Evolutionary conservation across 2,797 vertebrate genomes (phyloP), one percentile per base, ranked within the genome.

Genomic region (Rhodeus uyekii): DNA sequence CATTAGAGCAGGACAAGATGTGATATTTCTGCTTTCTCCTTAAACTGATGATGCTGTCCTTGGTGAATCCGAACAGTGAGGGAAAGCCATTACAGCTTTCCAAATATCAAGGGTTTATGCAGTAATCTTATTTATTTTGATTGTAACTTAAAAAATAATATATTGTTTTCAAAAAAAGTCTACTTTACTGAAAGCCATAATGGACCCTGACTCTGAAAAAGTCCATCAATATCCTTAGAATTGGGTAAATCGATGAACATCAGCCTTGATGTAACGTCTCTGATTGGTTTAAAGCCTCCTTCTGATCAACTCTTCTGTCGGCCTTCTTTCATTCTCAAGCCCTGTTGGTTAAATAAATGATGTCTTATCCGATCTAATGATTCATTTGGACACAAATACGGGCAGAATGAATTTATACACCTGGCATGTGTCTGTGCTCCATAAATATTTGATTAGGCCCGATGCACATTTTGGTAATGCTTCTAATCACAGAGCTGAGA

Each of bases 361-460:
- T 63, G 61, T 38, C 38, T 58, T 29, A 16, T 63, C 60, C 48
- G 27, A 65, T 65, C 42, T 10, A 77, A 48, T 53, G 5, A 39
- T 55, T 68, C 2, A 27, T 55, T 63, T 63, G 53, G 69, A 34
- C 29, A 68, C 5, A 32, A 27, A 53, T 60, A 29, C 4, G 5
- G 22, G 46, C 36, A 2, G 74, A 42, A 76, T 80, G 8, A 80
- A 77, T 74, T 29, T 18, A 73, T 50, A 32, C 39, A 46, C n/a
- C 22, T 36, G 14, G 24, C 42, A 48, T 76, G 18, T 42, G 16
- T 38, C 55, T n/a, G 18, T 34, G 27, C 64, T 53, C 18, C 18
- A 42, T 78, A 29, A 42, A 61, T 42, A 50, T 73, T 74, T 78
- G 61, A 83, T 84, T 84, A 81, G 58, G 8, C 42, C 13, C 61